Percentiles rank a stretch among this genome's conserved stretches.
Evolutionary conservation across 2,888 invertebrate genomes (phyloP).

Genomic region (Caenorhabditis uteleia): DNA sequence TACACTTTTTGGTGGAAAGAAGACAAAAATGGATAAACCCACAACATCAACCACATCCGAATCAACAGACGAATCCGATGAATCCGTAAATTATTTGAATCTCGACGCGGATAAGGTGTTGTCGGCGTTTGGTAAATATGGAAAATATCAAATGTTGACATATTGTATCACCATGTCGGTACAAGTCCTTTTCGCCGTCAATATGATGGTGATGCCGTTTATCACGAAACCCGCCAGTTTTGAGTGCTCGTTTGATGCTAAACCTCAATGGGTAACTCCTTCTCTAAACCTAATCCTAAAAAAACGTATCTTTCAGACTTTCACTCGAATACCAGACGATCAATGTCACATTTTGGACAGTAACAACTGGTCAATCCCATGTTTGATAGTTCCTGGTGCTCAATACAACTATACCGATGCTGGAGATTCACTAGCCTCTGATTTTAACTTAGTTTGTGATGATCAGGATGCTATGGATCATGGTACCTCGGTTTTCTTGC

Average conservation of each 20-base stretch:
- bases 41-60: no score
- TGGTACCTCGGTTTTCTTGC: slow-evolving; percentile 58
- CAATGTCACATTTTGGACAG: slow-evolving; percentile 34
- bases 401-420: slow-evolving; percentile 25
- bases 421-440: slow-evolving; percentile 31
- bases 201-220: slow-evolving; percentile 63
- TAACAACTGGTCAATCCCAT: slow-evolving; percentile 32
- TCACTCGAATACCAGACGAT: slow-evolving; percentile 19
- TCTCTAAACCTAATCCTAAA: background rate
- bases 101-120: slow-evolving; percentile 67
- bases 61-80: no score
- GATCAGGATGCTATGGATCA: slow-evolving; percentile 51
- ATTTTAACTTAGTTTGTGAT: slow-evolving; percentile 64
- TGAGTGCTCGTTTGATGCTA: slow-evolving; percentile 34
- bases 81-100: slow-evolving; percentile 45
- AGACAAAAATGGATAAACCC: no score
- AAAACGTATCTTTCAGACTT: slow-evolving; percentile 16
- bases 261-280: background rate
- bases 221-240: slow-evolving; percentile 54
- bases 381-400: slow-evolving; percentile 30
- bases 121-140: slow-evolving; percentile 62
- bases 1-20: no score
- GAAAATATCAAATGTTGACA: slow-evolving; percentile 61
- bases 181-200: slow-evolving; percentile 43
- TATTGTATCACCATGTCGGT: slow-evolving; percentile 48